Evolutionary conservation across 2,797 vertebrate species (phyloP), one percentile per base, ranked within the genome.

Genomic region (Sylvia borin): DNA sequence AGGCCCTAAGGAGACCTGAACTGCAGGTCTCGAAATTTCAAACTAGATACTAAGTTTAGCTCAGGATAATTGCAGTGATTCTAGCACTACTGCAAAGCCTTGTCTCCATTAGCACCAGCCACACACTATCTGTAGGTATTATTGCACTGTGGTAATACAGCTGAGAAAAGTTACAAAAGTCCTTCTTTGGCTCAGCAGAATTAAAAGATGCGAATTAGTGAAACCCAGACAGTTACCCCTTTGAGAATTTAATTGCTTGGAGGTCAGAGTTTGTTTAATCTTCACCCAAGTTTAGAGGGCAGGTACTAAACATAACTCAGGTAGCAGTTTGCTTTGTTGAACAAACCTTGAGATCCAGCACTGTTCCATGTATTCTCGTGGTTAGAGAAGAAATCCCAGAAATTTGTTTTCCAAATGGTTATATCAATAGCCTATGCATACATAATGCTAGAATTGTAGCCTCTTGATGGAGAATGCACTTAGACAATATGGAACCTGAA

Each of bases 91-190:
- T 72, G 42, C 29, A 60, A 36, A 71, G 48, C 47, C 45, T 43
- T 76, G 20, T 60, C 13, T 77, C 18, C 31, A 7, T 76, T 55
- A 40, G 36, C 53, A n/a, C 70, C 27, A 20, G 40, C 27, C 47
- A 22, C 53, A 3, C 45, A 10, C n/a, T 34, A 19, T n/a, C 42
- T 53, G 47, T 54, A 75, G 42, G 25, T 79, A 2, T 65, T 89
- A 31, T 4, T 58, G 50, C 50, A 60, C 2, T 9, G 11, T 48
- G 36, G 25, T 68, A 10, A 2, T 40, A 31, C 11, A 1, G 0
- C 61, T 55, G 58, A 91, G n/a, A 48, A 45, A 77, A 88, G 38
- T 34, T 78, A 43, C 8, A 17, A 19, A 83, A 66, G 38, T 71
- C 34, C 34, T 53, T 14, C 20, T 36, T 27, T 67, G n/a, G 45